Percentiles rank a stretch among this genome's conserved stretches.
phyloP scores from a whole-genome alignment of 2,797 vertebrate species.

The Microtus californicus region DNA sequence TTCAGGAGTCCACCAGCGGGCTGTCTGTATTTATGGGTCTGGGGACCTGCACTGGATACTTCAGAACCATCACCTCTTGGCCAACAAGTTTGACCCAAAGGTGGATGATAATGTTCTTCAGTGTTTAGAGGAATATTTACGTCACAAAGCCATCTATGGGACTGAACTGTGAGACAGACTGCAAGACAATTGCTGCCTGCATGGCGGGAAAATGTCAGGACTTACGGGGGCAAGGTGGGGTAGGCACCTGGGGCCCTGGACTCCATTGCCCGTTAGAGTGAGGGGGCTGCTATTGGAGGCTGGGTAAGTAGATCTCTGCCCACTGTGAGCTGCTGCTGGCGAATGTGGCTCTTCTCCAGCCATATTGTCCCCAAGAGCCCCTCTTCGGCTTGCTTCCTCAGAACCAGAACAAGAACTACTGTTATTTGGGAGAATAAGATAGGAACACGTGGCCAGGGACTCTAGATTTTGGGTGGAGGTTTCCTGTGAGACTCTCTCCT shows the following conservation, averaged over 20 bases:
- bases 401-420: background rate
- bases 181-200: accelerated
- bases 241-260: background rate
- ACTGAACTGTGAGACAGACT: slow-evolving; percentile 77
- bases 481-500: background rate
- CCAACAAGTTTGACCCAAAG: slow-evolving; percentile 95
- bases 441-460: background rate
- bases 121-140: slow-evolving; percentile 93
- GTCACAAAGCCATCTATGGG: slow-evolving; percentile 87
- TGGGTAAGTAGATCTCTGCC: background rate
- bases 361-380: background rate
- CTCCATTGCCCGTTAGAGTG: background rate
- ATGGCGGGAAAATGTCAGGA: background rate
- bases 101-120: slow-evolving; percentile 90
- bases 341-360: background rate
- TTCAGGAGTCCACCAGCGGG: slow-evolving; percentile 88
- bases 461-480: background rate
- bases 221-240: background rate
- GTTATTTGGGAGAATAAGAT: background rate
- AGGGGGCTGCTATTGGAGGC: background rate
- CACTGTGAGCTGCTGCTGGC: background rate
- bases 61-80: slow-evolving; percentile 92
- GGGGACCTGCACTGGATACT: slow-evolving; percentile 94
- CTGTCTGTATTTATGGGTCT: slow-evolving; percentile 91
- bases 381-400: background rate